Evolutionary conservation across 2,797 vertebrate species (phyloP), one percentile per base, ranked within the genome.

Genomic region (Gadopsis bispinosus): DNA sequence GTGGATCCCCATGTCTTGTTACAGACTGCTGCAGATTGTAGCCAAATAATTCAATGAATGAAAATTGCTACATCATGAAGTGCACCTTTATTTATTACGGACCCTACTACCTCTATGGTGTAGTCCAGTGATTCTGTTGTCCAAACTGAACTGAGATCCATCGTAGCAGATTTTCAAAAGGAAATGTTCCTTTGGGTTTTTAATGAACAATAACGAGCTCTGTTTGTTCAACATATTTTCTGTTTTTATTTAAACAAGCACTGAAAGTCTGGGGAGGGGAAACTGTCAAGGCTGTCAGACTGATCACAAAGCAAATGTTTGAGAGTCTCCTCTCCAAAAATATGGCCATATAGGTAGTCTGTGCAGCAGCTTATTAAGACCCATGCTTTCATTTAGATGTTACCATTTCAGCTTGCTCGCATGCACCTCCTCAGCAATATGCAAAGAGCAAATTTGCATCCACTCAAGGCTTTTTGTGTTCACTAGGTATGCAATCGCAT

Each of bases 151-250:
- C 16, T 17, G 7, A 33, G 16, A 17, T 33, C 17, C 37, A 5
- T 14, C 53, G 41, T 10, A 22, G 7, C 17, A 47, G 31, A 20
- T 48, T 31, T 69, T 7, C 22, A 22, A 63, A 74, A 47, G n/a
- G 29, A 51, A 11, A 13, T 16, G 8, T n/a, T 58, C 17, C 22
- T 75, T 48, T 26, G 4, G 4, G 0, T 37, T 43, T 26, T 33
- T 29, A 4, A 43, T 9, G 26, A 51, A 51, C n/a, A 48, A 66
- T 26, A 68, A 62, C 7, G 29, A 45, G 26, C 65, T 33, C 47
- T 59, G 43, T 41, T 77, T 65, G 43, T 59, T 65, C 20, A 33
- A 41, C 20, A 67, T 14, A 47, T 20, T 61, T 64, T 69, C 7
- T 7, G 6, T 2, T 53, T 61, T 33, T 19, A 64, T 43, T 50